A percentile compares a stretch with the other conserved stretches of the same genome.
phyloP scores from a whole-genome alignment of 2,113 vertebrate genomes.

The Formicarius rufipectus region DNA sequence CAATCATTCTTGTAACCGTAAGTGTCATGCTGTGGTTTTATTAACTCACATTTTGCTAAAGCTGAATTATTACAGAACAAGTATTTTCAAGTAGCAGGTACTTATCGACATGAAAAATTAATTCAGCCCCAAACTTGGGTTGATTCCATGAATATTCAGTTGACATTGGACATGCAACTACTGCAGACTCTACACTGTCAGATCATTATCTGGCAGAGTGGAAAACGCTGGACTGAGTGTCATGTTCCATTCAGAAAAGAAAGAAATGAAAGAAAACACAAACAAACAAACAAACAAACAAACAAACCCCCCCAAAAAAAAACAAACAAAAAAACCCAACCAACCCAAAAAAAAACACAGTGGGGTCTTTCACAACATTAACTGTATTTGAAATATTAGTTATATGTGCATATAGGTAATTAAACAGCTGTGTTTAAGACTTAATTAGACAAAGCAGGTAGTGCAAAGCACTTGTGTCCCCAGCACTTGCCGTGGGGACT shows the following conservation, averaged over 20 bases:
- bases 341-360: neutral
- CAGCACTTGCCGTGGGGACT: neutral
- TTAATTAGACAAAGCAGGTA: neutral
- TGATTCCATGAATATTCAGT: neutral
- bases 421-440: neutral
- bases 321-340: neutral
- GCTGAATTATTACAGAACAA: neutral
- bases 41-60: neutral
- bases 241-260: neutral
- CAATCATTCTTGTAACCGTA: neutral
- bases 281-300: neutral
- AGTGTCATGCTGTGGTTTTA: rapidly evolving
- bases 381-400: neutral
- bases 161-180: neutral
- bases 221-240: neutral
- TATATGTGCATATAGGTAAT: neutral
- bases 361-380: neutral
- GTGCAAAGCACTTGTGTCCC: neutral
- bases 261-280: neutral
- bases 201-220: neutral
- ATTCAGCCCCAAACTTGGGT: neutral
- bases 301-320: rapidly evolving
- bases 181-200: neutral
- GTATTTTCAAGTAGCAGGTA: neutral
- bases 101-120: neutral